Base-by-base conservation (phyloP, 2,797 vertebrate genomes). In the Gastrophryne carolinensis region DNA sequence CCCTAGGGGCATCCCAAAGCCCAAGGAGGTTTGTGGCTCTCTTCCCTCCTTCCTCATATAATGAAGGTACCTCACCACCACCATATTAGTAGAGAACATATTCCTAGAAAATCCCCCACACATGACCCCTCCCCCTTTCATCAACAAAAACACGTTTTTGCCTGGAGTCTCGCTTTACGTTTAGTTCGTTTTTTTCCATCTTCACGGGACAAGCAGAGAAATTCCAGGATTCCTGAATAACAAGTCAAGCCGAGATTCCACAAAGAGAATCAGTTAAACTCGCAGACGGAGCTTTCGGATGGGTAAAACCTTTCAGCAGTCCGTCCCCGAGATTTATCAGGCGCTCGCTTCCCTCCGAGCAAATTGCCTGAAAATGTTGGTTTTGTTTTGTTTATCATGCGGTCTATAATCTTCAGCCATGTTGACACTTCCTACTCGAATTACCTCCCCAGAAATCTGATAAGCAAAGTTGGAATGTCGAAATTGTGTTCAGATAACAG, bases 371-470 rank as follows among this genome's bases (percentile, higher is more conserved):
- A 58, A 71, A 72, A 78, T 65, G 50, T 71, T 56, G 17, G 27
- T 63, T 78, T 70, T 63, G 66, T 71, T 70, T 50, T 78, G 67
- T 78, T 78, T 56, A 65, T 78, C 52, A 50, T 72, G 75, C 63
- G 75, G 75, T 72, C 68, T 72, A 66, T 78, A 78, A 78, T 78
- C 75, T 78, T 54, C 70, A 17, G 29, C 75, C 39, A 72, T 78
- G 68, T 78, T 78, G 75, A 78, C 67, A 56, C 53, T 78, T 72
- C 75, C 75, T 78, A 78, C 75, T 78, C 75, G 60, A 78, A 78
- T 78, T 78, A 78, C 75, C 60, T 19, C 53, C 72, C 30, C 39
- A 54, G 60, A 64, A 78, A 78, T 78, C 75, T 72, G 75, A 78
- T 78, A 78, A 78, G 75, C 64, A 61, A 78, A 78, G 60, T 78